Evolutionary conservation across 2,888 invertebrate species (phyloP).

Genomic region (Andrena minutula): DNA sequence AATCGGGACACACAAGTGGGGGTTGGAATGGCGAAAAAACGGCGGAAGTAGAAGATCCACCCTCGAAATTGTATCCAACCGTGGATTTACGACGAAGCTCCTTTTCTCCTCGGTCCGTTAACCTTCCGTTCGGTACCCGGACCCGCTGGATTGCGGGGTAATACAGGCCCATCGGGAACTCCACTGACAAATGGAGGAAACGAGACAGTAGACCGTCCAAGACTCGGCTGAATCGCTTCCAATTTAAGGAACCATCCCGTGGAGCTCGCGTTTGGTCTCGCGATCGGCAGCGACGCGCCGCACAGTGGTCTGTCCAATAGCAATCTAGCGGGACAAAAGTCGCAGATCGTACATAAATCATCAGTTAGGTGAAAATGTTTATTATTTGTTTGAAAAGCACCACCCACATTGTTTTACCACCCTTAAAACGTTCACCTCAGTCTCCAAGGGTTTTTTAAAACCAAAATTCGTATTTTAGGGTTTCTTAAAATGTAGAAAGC

Average conservation of each 20-base stretch:
- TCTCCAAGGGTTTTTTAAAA: too few relatives aligned
- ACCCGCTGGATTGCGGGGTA: conserved; percentile 22
- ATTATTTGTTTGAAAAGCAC: too few relatives aligned
- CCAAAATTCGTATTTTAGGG: too few relatives aligned
- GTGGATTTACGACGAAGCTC: conserved; percentile 48
- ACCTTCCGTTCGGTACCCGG: conserved; percentile 28
- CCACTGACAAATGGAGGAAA: conserved; percentile 22
- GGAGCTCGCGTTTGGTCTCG: conserved; percentile 15
- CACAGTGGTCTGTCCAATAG: too few relatives aligned
- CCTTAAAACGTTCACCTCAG: too few relatives aligned
- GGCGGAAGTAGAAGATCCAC: conserved; percentile 14
- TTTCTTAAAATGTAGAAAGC: too few relatives aligned
- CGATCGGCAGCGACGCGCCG: conserved; percentile 12
- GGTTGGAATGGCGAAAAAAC: neutral
- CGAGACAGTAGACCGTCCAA: conserved; percentile 17
- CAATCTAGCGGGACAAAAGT: too few relatives aligned
- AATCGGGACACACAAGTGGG: neutral
- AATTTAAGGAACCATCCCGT: conserved; percentile 70
- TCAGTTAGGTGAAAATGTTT: too few relatives aligned
- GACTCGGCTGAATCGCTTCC: conserved; percentile 68
- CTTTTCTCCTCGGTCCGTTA: conserved; percentile 40
- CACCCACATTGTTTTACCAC: too few relatives aligned
- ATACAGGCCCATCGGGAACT: conserved; percentile 42
- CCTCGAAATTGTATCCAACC: conserved; percentile 44
- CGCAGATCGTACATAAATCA: too few relatives aligned